Evolutionary conservation across 2,113 vertebrate species (phyloP).

Genomic region (Oncorhynchus kisutch): DNA sequence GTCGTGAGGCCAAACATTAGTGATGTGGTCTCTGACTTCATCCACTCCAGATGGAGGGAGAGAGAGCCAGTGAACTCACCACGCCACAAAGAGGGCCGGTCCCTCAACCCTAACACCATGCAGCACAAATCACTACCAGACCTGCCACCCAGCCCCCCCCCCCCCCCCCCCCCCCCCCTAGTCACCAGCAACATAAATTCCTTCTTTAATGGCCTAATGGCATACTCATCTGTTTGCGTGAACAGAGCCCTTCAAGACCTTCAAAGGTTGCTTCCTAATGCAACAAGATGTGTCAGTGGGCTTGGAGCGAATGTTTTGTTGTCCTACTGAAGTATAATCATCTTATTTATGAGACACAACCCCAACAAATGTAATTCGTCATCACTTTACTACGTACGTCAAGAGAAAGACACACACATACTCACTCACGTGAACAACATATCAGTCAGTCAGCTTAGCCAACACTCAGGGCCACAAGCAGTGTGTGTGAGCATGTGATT

Average conservation of each 20-base stretch:
- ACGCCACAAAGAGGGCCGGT: conserved; percentile 76
- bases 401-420: neutral
- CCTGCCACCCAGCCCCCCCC: conserved; percentile 37
- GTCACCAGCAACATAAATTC: conserved; percentile 75
- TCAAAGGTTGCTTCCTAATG: conserved; percentile 7
- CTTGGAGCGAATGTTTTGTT: conserved; percentile 9
- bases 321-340: neutral
- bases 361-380: too few relatives aligned
- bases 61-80: conserved; percentile 38
- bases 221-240: conserved; percentile 59
- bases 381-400: too few relatives aligned
- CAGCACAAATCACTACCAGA: conserved; percentile 85
- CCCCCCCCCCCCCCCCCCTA: conserved; percentile 53
- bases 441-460: conserved; percentile 34
- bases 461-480: conserved; percentile 48
- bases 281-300: conserved; percentile 1
- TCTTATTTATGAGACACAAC: too few relatives aligned
- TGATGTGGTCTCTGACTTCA: conserved; percentile 90
- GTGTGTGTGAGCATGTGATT: conserved; percentile 43
- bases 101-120: conserved; percentile 72
- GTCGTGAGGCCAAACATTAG: conserved; percentile 80
- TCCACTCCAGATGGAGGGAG: conserved; percentile 87
- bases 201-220: conserved; percentile 71
- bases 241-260: neutral
- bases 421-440: conserved; percentile 23